Conservation (phyloP, 2,888 invertebrate genomes). For the Plebejus anna region DNA sequence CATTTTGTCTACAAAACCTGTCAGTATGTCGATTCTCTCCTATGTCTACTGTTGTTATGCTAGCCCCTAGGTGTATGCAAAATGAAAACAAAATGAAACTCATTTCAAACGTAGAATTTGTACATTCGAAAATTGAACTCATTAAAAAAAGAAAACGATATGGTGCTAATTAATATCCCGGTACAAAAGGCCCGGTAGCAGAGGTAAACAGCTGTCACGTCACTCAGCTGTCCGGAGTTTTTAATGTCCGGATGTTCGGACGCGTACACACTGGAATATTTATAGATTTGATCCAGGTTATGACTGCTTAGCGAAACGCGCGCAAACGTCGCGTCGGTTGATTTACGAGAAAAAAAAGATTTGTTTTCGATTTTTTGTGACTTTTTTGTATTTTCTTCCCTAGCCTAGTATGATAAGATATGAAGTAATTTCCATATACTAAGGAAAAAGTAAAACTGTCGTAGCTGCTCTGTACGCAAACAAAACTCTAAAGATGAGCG, state of each 20-base stretch:
- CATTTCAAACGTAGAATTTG: not conserved
- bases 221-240: conserved; percentile 45
- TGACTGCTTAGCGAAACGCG: not conserved
- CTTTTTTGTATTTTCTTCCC: too few relatives aligned
- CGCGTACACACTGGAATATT: conserved; percentile 32
- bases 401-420: too few relatives aligned
- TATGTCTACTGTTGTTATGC: too few relatives aligned
- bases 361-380: too few relatives aligned
- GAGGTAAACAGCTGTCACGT: conserved; percentile 48
- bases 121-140: conserved; percentile 4
- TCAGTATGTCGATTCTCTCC: too few relatives aligned
- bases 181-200: conserved; percentile 29
- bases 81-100: not conserved
- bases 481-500: too few relatives aligned
- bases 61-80: not conserved
- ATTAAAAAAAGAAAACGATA: conserved; percentile 18
- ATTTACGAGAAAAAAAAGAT: too few relatives aligned
- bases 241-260: conserved; percentile 40
- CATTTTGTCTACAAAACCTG: too few relatives aligned
- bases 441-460: too few relatives aligned
- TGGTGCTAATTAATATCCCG: conserved; percentile 20
- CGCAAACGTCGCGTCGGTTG: too few relatives aligned
- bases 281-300: conserved; percentile 11
- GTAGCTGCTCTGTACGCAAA: too few relatives aligned
- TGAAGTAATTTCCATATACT: too few relatives aligned